These are phyloP conservation scores for Bemisia tabaci DNA, from an alignment of 1,140 invertebrate species.

Conservation along the genomic window DNA sequence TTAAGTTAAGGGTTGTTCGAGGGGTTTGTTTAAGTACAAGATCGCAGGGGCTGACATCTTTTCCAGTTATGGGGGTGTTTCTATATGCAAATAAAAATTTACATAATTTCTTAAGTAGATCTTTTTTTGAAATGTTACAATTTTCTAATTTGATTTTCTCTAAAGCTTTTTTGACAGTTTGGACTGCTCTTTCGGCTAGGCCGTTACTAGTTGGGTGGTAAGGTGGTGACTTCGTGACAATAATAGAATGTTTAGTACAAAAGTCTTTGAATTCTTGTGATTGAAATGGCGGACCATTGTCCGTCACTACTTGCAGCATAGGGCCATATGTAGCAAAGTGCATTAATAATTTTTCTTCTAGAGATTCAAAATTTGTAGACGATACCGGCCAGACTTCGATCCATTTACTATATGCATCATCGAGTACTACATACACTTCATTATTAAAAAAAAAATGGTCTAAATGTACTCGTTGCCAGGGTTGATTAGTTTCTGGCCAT, in stretches of 20 bases:
- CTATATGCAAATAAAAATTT: too few relatives aligned
- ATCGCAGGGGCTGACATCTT: too few relatives aligned
- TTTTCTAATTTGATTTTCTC: conserved; percentile 4
- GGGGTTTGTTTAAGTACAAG: too few relatives aligned
- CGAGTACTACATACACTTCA: too few relatives aligned
- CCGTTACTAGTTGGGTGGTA: conserved; percentile 8
- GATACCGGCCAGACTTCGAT: neutral
- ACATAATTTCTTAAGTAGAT: too few relatives aligned
- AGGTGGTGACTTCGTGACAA: conserved; percentile 1
- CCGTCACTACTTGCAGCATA: conserved; percentile 1
- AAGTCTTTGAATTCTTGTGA: neutral
- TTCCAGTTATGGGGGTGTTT: too few relatives aligned
- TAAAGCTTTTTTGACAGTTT: conserved; percentile 9
- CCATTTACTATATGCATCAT: conserved; percentile 8
- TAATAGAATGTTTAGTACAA: neutral
- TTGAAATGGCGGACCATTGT: conserved; percentile 11
- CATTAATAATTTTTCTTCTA: neutral
- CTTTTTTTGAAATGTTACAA: too few relatives aligned
- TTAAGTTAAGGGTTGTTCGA: too few relatives aligned
- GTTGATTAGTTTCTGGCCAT: too few relatives aligned
- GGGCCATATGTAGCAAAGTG: conserved; percentile 4
- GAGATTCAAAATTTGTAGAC: neutral
- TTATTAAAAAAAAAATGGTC: neutral
- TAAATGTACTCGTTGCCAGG: conserved; percentile 7
- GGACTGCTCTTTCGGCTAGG: conserved; percentile 6